Evolutionary conservation across 2,113 vertebrate species (phyloP).

Genomic region (Benitochromis conjunctus): DNA sequence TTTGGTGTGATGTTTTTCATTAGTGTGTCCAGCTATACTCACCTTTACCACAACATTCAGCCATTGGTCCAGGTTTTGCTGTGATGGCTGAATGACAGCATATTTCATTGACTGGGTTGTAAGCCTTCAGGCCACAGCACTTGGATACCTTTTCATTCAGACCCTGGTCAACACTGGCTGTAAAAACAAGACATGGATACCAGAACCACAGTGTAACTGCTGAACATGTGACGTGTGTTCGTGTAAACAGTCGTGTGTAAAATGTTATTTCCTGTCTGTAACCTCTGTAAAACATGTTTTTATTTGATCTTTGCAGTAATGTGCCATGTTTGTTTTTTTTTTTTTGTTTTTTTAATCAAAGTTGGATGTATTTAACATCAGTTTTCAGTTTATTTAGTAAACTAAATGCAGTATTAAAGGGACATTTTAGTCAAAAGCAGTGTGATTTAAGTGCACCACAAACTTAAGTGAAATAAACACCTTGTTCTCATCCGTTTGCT

Average conservation of each 20-base stretch:
- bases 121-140: slow-evolving; percentile 2
- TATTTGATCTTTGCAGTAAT: background rate
- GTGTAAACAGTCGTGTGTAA: background rate
- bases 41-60: background rate
- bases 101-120: background rate
- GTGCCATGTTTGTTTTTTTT: too few species aligned
- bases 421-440: background rate
- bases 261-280: background rate
- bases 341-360: too few species aligned
- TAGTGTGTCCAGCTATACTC: background rate
- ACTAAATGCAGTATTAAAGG: background rate
- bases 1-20: background rate
- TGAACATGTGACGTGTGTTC: background rate
- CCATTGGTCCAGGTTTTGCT: background rate
- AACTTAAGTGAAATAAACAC: background rate
- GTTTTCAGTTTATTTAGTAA: background rate
- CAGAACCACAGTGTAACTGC: background rate
- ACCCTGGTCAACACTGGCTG: background rate
- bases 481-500: background rate
- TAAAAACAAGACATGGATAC: background rate
- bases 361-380: background rate
- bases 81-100: background rate
- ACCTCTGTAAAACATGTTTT: background rate
- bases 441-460: background rate
- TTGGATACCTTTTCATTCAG: background rate